Percentiles rank a stretch among this genome's conserved stretches.
Evolutionary conservation across 92 coral and sea anemone species (phyloP).

Genomic region (Galaxea fascicularis): DNA sequence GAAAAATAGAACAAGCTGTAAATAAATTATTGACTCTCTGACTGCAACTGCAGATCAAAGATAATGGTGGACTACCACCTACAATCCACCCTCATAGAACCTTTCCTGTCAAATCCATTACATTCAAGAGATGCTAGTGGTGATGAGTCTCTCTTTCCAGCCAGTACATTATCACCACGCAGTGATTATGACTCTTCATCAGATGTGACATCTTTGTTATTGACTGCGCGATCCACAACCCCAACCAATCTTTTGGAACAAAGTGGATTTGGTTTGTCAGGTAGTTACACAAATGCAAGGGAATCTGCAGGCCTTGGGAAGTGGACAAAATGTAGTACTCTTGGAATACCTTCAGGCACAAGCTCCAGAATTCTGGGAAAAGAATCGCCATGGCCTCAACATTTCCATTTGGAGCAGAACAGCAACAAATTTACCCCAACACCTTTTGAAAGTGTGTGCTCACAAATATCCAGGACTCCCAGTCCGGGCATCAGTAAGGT

Average conservation of each 20-base stretch:
- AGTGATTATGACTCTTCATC: conserved; percentile 73
- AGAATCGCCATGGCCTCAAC: background rate
- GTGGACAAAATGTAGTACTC: background rate
- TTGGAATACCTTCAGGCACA: background rate
- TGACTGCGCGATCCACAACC: conserved; percentile 35
- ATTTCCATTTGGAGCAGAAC: background rate
- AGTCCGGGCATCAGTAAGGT: conserved; percentile 50
- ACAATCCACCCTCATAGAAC: background rate
- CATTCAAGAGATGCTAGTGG: conserved; percentile 37
- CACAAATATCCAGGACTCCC: conserved; percentile 33
- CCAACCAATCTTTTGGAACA: conserved; percentile 19
- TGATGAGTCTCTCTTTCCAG: conserved; percentile 73
- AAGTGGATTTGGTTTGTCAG: background rate
- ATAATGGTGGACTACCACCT: conserved; percentile 33
- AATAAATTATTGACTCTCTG: too few relatives aligned
- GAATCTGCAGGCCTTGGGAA: background rate
- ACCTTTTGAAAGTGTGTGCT: background rate
- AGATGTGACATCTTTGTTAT: conserved; percentile 41
- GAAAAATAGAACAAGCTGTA: too few relatives aligned
- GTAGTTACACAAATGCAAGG: background rate
- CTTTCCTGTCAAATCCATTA: background rate
- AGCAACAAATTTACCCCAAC: conserved; percentile 6
- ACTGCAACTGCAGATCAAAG: background rate
- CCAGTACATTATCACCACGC: conserved; percentile 64
- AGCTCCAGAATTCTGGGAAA: background rate